These are phyloP conservation scores for Amia ocellicauda DNA, from an alignment of 2,113 vertebrate genomes.

Conservation along the genomic window DNA sequence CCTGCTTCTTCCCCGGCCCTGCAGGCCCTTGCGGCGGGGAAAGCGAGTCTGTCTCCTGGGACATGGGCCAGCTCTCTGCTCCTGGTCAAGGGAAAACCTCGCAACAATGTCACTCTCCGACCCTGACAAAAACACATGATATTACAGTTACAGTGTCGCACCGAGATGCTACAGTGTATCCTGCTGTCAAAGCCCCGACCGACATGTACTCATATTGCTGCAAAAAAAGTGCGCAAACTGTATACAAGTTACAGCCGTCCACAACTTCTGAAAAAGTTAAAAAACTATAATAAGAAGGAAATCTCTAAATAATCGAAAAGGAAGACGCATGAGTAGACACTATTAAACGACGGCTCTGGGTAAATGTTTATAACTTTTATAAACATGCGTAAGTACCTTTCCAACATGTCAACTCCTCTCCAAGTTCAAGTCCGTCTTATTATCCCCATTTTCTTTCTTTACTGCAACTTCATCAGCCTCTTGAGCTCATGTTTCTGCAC, in stretches of 20 bases:
- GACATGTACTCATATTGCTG: too few relatives aligned
- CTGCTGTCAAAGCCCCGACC: too few relatives aligned
- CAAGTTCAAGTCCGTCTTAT: slow-evolving; percentile 41
- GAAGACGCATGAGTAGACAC: background rate
- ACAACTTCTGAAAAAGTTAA: too few relatives aligned
- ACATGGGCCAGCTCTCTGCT: slow-evolving; percentile 84
- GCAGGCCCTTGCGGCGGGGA: slow-evolving; percentile 76
- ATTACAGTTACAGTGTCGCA: background rate
- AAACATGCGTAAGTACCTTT: slow-evolving; percentile 58
- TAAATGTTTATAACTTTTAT: too few relatives aligned
- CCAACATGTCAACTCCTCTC: slow-evolving; percentile 64
- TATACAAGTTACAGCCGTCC: too few relatives aligned
- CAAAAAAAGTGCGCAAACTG: too few relatives aligned
- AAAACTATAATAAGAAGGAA: too few relatives aligned
- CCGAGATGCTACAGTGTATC: background rate
- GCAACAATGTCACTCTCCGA: slow-evolving; percentile 55
- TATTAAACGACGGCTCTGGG: background rate
- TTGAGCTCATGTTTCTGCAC: too few relatives aligned
- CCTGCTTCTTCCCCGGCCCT: slow-evolving; percentile 66
- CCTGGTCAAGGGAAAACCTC: slow-evolving; percentile 37
- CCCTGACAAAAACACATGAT: slow-evolving; percentile 54
- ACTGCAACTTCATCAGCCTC: background rate
- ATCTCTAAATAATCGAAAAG: background rate
- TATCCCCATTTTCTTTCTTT: slow-evolving; percentile 39
- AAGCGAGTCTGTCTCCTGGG: slow-evolving; percentile 72